Conservation (phyloP, 2,888 invertebrate genomes). For the Polyommatus icarus region DNA sequence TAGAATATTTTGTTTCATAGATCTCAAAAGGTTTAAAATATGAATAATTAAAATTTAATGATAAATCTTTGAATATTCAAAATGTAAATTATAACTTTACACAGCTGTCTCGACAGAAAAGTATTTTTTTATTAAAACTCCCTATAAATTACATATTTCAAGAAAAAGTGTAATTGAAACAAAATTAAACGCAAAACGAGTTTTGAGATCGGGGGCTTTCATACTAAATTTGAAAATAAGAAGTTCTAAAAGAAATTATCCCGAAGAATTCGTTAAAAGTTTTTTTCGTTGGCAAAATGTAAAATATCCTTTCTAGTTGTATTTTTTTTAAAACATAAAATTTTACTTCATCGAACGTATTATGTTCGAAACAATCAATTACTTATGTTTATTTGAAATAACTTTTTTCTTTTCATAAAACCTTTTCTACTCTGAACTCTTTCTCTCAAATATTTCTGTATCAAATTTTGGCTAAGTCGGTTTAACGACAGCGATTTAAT, state of each 20-base stretch:
- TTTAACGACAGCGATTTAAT: too few species aligned
- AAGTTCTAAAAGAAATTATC: not conserved
- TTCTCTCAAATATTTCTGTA: too few species aligned
- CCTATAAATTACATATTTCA: not conserved
- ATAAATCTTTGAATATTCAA: not conserved
- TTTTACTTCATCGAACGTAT: not conserved
- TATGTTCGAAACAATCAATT: not conserved
- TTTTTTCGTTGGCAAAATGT: not conserved
- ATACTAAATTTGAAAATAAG: not conserved
- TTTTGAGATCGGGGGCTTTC: not conserved
- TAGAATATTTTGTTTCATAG: not conserved
- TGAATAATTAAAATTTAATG: not conserved
- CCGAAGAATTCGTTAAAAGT: constrained; percentile 9
- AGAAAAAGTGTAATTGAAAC: constrained; percentile 2
- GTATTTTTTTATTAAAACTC: not conserved
- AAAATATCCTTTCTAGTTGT: not conserved
- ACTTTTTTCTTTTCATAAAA: not conserved
- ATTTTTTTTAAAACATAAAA: not conserved
- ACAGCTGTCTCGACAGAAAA: not conserved
- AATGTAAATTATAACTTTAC: not conserved
- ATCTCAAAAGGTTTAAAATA: not conserved
- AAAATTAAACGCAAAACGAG: not conserved
- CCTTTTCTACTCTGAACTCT: too few species aligned
- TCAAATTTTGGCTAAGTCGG: too few species aligned
- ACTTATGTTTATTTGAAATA: not conserved